Evolutionary conservation across 2,888 invertebrate genomes (phyloP).

Genomic region (Tenthredo amoena): DNA sequence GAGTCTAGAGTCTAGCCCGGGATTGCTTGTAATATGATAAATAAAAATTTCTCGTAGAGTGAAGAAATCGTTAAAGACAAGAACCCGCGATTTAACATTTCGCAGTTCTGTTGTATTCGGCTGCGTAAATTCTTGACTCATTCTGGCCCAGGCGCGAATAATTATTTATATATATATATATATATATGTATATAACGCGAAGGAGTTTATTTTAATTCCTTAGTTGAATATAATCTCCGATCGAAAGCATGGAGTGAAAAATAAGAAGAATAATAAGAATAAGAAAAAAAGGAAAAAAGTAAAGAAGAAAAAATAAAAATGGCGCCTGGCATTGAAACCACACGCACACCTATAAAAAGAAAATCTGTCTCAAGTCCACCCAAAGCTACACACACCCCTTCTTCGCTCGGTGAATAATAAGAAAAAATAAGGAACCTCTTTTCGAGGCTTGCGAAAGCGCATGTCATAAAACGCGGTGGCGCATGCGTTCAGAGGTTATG

Average conservation of each 20-base stretch:
- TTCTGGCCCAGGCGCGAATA: neutral
- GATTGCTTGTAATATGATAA: neutral
- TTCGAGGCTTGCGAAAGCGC: neutral
- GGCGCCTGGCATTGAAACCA: neutral
- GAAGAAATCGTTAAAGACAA: constrained; percentile 28
- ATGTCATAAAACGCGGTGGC: neutral
- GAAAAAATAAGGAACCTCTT: neutral
- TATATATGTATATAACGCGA: too few relatives aligned
- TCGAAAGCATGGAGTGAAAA: too few relatives aligned
- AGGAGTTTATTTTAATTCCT: too few relatives aligned
- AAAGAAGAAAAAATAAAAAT: neutral
- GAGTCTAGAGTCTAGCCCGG: neutral
- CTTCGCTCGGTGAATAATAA: neutral
- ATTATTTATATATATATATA: too few relatives aligned
- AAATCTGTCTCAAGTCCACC: neutral
- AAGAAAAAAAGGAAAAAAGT: neutral
- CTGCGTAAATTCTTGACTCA: neutral
- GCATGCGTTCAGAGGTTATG: constrained; percentile 2
- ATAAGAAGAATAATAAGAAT: too few relatives aligned
- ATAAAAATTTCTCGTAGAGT: constrained; percentile 42
- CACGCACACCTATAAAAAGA: neutral
- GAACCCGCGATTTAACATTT: neutral
- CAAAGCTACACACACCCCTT: neutral
- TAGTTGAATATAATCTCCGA: too few relatives aligned
- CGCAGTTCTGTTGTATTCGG: neutral